A percentile compares a stretch with the other conserved stretches of the same genome.
phyloP scores from a whole-genome alignment of 2,888 invertebrate species.

The Psococerastis gibbosa region DNA sequence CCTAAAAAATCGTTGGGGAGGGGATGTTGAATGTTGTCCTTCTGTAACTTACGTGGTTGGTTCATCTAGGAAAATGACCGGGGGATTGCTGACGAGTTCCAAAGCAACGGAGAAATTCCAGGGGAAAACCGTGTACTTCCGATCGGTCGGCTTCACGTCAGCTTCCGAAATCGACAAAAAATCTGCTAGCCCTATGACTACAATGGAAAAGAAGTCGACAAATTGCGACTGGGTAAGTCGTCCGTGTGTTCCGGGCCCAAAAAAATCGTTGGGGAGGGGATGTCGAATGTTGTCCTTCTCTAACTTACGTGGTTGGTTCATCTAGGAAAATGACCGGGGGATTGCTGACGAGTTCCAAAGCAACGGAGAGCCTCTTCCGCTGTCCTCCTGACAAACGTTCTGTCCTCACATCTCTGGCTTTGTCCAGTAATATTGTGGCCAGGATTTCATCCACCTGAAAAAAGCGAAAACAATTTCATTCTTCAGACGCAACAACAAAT shows the following conservation, averaged over 20 bases:
- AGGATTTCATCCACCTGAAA: constrained; percentile 52
- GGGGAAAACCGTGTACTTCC: too few species aligned
- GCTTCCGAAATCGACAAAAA: too few species aligned
- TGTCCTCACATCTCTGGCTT: constrained; percentile 42
- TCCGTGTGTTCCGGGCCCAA: too few species aligned
- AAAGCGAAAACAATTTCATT: too few species aligned
- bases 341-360: constrained; percentile 61
- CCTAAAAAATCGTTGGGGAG: too few species aligned
- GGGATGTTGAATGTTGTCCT: neutral
- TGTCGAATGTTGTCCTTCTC: neutral
- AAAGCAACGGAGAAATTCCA: constrained; percentile 52
- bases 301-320: constrained; percentile 57
- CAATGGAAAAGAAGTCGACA: too few species aligned
- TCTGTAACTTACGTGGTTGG: constrained; percentile 50
- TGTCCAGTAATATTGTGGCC: constrained; percentile 44
- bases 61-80: constrained; percentile 62
- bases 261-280: neutral
- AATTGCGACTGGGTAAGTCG: too few species aligned
- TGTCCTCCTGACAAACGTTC: constrained; percentile 58
- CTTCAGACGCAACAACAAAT: too few species aligned
- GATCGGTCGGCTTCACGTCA: too few species aligned
- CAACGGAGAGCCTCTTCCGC: constrained; percentile 53
- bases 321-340: constrained; percentile 66
- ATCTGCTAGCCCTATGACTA: too few species aligned
- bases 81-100: constrained; percentile 66